Conservation (phyloP, 2,113 vertebrate genomes). For the Microcebus murinus region DNA sequence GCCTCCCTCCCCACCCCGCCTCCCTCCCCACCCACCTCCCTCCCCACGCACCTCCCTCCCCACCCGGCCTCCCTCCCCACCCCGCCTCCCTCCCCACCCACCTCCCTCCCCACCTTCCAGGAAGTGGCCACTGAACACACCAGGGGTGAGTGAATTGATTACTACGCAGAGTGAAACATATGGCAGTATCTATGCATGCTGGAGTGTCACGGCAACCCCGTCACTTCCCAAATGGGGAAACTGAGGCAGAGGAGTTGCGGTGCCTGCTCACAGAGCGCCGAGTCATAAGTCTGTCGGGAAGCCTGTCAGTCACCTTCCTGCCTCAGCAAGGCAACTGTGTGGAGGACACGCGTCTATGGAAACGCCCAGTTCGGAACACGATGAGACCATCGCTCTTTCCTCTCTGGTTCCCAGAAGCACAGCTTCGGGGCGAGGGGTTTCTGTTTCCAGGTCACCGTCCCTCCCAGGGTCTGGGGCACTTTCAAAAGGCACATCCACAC, state of each 20-base stretch:
- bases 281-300: background rate
- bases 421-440: background rate
- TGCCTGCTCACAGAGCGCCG: rapidly evolving
- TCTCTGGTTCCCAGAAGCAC: background rate
- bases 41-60: too few species aligned
- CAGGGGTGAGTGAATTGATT: too few species aligned
- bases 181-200: rapidly evolving
- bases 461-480: too few species aligned
- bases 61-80: too few species aligned
- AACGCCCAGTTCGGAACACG: rapidly evolving
- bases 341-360: rapidly evolving
- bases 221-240: background rate
- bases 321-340: rapidly evolving
- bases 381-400: rapidly evolving
- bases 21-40: too few species aligned
- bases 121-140: rapidly evolving
- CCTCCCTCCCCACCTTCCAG: rapidly evolving
- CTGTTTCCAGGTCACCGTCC: background rate
- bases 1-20: too few species aligned
- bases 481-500: background rate
- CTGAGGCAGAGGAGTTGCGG: background rate
- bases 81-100: too few species aligned
- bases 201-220: rapidly evolving
- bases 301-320: background rate
- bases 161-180: too few species aligned